Conservation (phyloP, 2,888 invertebrate genomes). For the Drosophila formosana region DNA sequence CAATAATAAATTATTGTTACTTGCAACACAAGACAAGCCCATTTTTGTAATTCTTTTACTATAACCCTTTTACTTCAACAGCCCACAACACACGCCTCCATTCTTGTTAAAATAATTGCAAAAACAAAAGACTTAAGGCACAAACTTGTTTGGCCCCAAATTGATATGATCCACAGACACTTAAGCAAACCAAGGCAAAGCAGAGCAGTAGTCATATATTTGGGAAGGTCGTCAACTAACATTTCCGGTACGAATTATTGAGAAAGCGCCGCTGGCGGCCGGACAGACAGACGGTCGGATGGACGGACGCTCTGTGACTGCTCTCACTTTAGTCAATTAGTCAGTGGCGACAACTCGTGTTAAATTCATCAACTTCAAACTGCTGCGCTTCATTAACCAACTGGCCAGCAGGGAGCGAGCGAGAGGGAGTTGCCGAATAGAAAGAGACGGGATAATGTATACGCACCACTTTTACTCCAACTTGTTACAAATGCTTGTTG, state of each 20-base stretch:
- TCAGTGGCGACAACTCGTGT: conserved; percentile 55
- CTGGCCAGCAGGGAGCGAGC: conserved; percentile 8
- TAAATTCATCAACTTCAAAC: conserved; percentile 56
- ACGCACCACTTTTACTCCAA: conserved; percentile 69
- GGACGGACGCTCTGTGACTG: conserved; percentile 25
- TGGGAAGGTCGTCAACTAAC: conserved; percentile 37
- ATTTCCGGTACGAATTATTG: conserved; percentile 47
- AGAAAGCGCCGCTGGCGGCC: conserved; percentile 48
- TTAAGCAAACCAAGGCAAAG: not conserved
- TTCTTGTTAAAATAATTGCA: conserved; percentile 10
- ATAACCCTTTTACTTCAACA: not conserved
- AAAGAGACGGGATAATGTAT: conserved; percentile 34
- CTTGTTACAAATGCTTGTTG: conserved; percentile 63
- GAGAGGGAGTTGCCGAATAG: conserved; percentile 6
- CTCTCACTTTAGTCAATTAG: conserved; percentile 65
- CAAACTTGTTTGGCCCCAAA: conserved; percentile 10
- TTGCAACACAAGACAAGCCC: too few relatives aligned
- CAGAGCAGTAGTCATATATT: conserved; percentile 6
- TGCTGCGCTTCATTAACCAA: conserved; percentile 52
- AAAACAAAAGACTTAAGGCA: conserved; percentile 30
- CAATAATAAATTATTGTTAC: too few relatives aligned
- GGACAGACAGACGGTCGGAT: not conserved
- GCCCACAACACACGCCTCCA: conserved; percentile 23
- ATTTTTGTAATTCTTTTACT: too few relatives aligned
- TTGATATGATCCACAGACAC: not conserved